A percentile compares a stretch with the other conserved stretches of the same genome.
phyloP scores from a whole-genome alignment of 2,888 invertebrate species.

The Muscina levida region DNA sequence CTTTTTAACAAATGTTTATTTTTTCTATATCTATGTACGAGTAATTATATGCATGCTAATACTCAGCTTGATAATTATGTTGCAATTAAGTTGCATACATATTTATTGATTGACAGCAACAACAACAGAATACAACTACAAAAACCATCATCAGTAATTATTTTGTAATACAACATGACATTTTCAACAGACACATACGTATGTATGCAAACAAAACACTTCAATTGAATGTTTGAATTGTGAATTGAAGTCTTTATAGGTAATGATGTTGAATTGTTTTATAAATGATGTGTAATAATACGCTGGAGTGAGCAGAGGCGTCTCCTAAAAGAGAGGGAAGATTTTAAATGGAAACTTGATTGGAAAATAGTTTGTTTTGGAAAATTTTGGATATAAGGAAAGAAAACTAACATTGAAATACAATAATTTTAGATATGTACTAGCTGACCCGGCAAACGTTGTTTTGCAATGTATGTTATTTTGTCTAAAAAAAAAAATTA shows the following conservation, averaged over 20 bases:
- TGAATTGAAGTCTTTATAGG: neutral
- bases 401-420: too few species aligned
- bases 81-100: conserved; percentile 42
- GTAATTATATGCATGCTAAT: conserved; percentile 1
- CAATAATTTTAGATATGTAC: too few species aligned
- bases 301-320: conserved; percentile 7
- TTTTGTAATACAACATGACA: conserved; percentile 58
- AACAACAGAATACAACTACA: too few species aligned
- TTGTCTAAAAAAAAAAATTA: too few species aligned
- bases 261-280: conserved; percentile 29
- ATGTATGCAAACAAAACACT: conserved; percentile 34
- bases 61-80: conserved; percentile 33
- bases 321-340: neutral
- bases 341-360: neutral
- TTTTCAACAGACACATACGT: conserved; percentile 26
- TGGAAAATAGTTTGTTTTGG: neutral
- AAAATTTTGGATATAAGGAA: too few species aligned
- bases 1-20: conserved; percentile 30
- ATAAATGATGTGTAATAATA: conserved; percentile 49
- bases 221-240: conserved; percentile 11
- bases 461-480: too few species aligned
- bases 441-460: too few species aligned
- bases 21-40: neutral
- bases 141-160: conserved; percentile 51
- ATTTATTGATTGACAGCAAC: conserved; percentile 44